A percentile compares a stretch with the other conserved stretches of the same genome.
These are phyloP conservation scores for Grantiella picta DNA, from an alignment of 2,113 vertebrate species.

Conservation along the genomic window DNA sequence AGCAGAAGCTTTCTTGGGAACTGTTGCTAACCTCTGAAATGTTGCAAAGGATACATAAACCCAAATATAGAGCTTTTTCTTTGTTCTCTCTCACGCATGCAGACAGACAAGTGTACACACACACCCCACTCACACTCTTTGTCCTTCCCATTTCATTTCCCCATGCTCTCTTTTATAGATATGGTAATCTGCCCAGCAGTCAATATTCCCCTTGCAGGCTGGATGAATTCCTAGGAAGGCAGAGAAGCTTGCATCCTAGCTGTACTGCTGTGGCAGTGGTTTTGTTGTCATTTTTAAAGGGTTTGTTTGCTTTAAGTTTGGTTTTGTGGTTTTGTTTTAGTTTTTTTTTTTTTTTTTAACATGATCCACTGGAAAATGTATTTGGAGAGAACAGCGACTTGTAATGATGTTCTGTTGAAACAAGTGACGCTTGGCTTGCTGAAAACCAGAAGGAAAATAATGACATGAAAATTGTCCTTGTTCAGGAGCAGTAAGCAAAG, in stretches of 20 bases:
- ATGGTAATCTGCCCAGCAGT: slow-evolving; percentile 31
- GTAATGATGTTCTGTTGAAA: background rate
- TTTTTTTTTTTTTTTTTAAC: background rate
- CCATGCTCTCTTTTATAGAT: slow-evolving; percentile 53
- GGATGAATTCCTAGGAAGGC: slow-evolving; percentile 14
- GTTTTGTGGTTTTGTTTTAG: too few relatives aligned
- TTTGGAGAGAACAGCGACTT: background rate
- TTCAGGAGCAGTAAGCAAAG: slow-evolving; percentile 15
- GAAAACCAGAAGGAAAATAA: slow-evolving; percentile 36
- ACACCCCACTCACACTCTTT: background rate
- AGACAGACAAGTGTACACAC: background rate
- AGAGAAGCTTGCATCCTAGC: background rate
- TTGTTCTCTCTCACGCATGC: background rate
- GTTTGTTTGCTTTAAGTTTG: background rate
- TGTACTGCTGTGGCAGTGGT: background rate
- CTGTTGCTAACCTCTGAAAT: slow-evolving; percentile 47
- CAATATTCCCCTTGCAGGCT: slow-evolving; percentile 46
- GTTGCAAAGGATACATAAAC: slow-evolving; percentile 54
- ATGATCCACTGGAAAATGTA: background rate
- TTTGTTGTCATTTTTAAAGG: background rate
- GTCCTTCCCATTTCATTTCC: slow-evolving; percentile 49
- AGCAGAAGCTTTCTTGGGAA: slow-evolving; percentile 59
- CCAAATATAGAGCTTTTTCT: slow-evolving; percentile 38
- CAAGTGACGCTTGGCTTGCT: slow-evolving; percentile 15
- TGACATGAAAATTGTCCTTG: slow-evolving; percentile 28